Percentiles rank a stretch among this genome's conserved stretches.
Evolutionary conservation across 2,888 invertebrate species (phyloP).

Genomic region (Plutella xylostella): DNA sequence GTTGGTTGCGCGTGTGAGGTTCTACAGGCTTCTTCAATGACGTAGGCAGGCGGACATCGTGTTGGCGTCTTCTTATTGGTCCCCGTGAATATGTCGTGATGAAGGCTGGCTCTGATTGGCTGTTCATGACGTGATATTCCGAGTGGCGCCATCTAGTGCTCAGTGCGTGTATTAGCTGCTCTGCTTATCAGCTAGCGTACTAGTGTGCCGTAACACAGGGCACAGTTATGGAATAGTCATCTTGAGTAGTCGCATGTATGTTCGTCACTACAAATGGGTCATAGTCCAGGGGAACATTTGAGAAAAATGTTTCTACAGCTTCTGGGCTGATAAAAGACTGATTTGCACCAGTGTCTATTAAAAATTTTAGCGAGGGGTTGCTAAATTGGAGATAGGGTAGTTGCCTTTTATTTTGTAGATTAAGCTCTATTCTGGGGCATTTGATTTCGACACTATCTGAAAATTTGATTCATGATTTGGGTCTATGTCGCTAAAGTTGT

Average conservation of each 20-base stretch:
- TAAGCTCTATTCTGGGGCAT: conserved; percentile 15
- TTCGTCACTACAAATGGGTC: conserved; percentile 16
- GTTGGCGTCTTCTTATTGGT: too few relatives aligned
- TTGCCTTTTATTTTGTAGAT: conserved; percentile 13
- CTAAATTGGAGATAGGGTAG: conserved; percentile 12
- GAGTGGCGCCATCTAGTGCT: too few relatives aligned
- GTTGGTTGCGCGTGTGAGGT: too few relatives aligned
- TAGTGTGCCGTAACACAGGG: too few relatives aligned
- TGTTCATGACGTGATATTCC: too few relatives aligned
- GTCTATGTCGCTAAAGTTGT: too few relatives aligned
- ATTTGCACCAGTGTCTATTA: conserved; percentile 17
- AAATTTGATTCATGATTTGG: conserved; percentile 5
- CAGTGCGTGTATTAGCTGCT: too few relatives aligned
- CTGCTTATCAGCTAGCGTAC: too few relatives aligned
- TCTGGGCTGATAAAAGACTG: conserved; percentile 15
- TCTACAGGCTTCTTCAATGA: too few relatives aligned
- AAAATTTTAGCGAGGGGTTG: conserved; percentile 13
- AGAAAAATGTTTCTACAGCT: conserved; percentile 10
- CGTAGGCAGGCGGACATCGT: too few relatives aligned
- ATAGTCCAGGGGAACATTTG: conserved; percentile 9
- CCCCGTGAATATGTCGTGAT: too few relatives aligned
- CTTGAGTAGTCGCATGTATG: conserved; percentile 6
- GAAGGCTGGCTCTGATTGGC: too few relatives aligned
- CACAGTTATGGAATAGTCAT: conserved; percentile 5
- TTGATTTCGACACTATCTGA: conserved; percentile 1